Percentiles rank a stretch among this genome's conserved stretches.
phyloP scores from a whole-genome alignment of 2,888 invertebrate species.

The Sarcophaga variegata region DNA sequence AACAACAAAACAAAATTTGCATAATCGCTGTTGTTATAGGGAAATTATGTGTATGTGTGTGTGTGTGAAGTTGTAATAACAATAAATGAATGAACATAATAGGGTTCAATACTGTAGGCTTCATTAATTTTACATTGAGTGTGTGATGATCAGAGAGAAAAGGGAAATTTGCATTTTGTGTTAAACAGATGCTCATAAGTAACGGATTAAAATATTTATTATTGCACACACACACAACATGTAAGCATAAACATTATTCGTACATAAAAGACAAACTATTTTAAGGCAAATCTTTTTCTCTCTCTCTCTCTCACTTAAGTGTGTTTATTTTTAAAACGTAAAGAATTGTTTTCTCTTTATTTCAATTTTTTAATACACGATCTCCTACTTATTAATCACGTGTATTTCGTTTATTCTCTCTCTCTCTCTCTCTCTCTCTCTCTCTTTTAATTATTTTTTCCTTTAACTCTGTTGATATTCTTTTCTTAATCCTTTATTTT shows the following conservation, averaged over 20 bases:
- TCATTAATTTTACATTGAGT: conserved; percentile 54
- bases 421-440: background rate
- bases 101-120: conserved; percentile 60
- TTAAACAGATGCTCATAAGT: conserved; percentile 67
- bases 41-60: background rate
- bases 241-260: no score
- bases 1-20: conserved; percentile 50
- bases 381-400: background rate
- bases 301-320: no score
- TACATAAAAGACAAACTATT: no score
- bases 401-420: background rate
- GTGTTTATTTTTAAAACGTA: no score
- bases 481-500: conserved; percentile 53
- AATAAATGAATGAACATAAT: conserved; percentile 18
- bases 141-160: background rate
- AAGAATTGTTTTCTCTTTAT: no score
- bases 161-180: conserved; percentile 4
- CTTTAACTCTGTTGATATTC: conserved; percentile 38
- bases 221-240: background rate
- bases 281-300: no score
- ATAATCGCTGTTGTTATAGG: conserved; percentile 54
- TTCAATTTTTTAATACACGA: no score
- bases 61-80: background rate
- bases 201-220: conserved; percentile 32
- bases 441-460: background rate